Evolutionary conservation across 2,888 invertebrate species (phyloP).

Genomic region (Globia sparganii): DNA sequence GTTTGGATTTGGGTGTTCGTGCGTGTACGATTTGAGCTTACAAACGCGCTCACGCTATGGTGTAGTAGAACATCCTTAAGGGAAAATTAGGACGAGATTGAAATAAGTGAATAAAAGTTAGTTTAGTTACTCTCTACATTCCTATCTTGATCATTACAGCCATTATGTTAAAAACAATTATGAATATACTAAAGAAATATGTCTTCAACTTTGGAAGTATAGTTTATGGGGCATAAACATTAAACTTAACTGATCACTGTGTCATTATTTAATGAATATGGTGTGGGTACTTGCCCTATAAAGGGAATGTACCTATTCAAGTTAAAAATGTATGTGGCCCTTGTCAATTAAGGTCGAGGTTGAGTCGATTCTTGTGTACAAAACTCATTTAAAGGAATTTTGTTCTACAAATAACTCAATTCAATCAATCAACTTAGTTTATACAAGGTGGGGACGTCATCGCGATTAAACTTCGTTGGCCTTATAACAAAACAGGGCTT

Average conservation of each 20-base stretch:
- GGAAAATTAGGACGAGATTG: not conserved
- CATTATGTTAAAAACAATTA: not conserved
- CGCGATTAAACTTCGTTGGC: too few species aligned
- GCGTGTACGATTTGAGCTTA: not conserved
- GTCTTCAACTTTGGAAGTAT: not conserved
- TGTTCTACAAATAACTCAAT: not conserved
- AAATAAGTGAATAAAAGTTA: not conserved
- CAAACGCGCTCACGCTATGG: not conserved
- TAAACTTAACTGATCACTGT: not conserved
- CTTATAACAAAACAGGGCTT: too few species aligned
- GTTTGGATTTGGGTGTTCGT: not conserved
- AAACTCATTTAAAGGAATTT: conserved; percentile 7
- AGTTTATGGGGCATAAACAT: too few species aligned
- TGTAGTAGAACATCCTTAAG: not conserved
- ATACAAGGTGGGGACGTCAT: not conserved
- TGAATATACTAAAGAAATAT: not conserved
- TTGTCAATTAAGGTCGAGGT: conserved; percentile 28
- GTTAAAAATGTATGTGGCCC: conserved; percentile 17
- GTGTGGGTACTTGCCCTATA: not conserved
- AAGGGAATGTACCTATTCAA: not conserved
- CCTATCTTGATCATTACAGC: not conserved
- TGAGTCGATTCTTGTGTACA: conserved; percentile 13
- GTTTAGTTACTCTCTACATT: not conserved
- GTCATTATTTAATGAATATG: not conserved
- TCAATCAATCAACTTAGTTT: conserved; percentile 5